Evolutionary conservation across 2,797 vertebrate genomes (phyloP), one percentile per base, ranked within the genome.

Genomic region (Ibycter americanus): DNA sequence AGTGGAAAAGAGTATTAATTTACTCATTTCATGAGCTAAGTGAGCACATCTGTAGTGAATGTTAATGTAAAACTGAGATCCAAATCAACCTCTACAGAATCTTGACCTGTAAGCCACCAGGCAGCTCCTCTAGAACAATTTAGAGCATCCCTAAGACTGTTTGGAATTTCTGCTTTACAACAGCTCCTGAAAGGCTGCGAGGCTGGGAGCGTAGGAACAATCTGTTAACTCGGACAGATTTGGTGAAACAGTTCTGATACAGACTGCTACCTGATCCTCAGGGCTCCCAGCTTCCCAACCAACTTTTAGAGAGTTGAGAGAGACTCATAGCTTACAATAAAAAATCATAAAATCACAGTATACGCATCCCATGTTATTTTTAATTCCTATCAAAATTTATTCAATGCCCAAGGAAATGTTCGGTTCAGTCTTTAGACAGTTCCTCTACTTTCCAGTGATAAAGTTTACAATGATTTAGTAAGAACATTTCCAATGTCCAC

Each of bases 101-200:
- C 46, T 77, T 58, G 13, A 59, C 61, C 29, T 1, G 0, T 63
- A 65, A 76, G 14, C 38, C 34, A n/a, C 2, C 1, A 4, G 13
- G 5, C 7, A 82, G 4, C 2, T 71, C 13, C 11, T 63, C 12
- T 71, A 62, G 23, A 71, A 42, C n/a, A 68, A 46, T 26, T 22
- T 32, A 47, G n/a, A 59, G 5, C 7, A 31, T 36, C 5, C 11
- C 22, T 9, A 62, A 78, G 56, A 80, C 12, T 34, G 13, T 54
- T 19, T 31, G 46, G 82, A 40, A 34, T 76, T 78, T 62, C 22
- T 89, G 10, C 18, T 70, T 74, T 72, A 54, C 27, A 42, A 27
- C 11, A 62, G 5, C 21, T 78, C 12, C 46, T 78, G 55, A 11
- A 78, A 81, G 6, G 18, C 32, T 66, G 8, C 1, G 5, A 5